Conservation (phyloP, 2,113 vertebrate species). For the Ptilorrhoa leucosticta region DNA sequence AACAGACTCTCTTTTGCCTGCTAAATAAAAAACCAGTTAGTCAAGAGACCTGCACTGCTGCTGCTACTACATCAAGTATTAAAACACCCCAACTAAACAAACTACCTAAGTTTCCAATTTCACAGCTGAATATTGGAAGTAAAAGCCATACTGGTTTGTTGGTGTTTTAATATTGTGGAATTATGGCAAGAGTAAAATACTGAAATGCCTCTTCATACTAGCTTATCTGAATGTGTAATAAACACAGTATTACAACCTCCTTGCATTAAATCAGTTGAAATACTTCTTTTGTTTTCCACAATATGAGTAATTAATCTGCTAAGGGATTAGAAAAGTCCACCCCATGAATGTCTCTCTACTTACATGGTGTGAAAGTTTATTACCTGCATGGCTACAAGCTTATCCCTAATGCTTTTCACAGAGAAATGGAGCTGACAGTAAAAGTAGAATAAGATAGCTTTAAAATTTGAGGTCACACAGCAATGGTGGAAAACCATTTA, state of each 20-base stretch:
- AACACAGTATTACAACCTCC: neutral
- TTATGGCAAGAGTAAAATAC: neutral
- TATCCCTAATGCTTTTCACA: neutral
- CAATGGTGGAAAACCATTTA: neutral
- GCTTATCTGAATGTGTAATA: neutral
- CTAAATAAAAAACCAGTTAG: neutral
- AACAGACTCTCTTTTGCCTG: neutral
- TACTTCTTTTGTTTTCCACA: neutral
- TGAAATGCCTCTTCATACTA: neutral
- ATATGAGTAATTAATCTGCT: neutral
- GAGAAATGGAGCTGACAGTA: neutral
- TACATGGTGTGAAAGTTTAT: neutral
- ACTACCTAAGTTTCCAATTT: neutral
- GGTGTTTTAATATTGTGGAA: neutral
- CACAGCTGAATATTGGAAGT: neutral
- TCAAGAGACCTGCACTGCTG: neutral
- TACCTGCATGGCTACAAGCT: neutral
- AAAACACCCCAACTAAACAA: neutral
- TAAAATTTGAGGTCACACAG: neutral
- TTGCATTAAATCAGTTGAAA: neutral
- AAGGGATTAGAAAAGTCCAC: neutral
- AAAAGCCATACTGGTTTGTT: neutral
- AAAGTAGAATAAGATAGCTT: neutral
- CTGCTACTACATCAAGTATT: neutral
- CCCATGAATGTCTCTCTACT: neutral